Conservation (phyloP, 2,797 vertebrate species). For the Thaleichthys pacificus region DNA sequence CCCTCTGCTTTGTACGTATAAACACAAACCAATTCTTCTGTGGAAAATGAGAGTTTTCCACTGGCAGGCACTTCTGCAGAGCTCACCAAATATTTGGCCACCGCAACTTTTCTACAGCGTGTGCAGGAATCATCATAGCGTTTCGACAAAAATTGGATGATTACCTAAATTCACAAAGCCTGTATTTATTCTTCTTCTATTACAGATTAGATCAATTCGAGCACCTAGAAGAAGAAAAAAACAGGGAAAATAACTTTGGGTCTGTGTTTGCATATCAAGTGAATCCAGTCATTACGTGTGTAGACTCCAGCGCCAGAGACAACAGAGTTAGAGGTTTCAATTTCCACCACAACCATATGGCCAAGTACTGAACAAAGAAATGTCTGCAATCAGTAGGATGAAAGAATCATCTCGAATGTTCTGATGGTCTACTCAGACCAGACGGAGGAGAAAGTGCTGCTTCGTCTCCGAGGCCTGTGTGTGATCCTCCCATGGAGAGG, state of each 20-base stretch:
- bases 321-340: too few relatives aligned
- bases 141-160: not conserved
- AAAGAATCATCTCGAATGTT: too few relatives aligned
- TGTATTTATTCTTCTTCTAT: slow-evolving; percentile 1
- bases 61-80: not conserved
- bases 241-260: not conserved
- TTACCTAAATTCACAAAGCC: not conserved
- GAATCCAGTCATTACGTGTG: too few relatives aligned
- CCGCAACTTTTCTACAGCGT: not conserved
- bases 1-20: not conserved
- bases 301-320: not conserved
- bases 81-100: not conserved
- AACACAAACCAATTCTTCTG: not conserved
- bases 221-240: not conserved
- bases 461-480: too few relatives aligned
- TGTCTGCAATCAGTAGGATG: too few relatives aligned
- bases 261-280: too few relatives aligned
- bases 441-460: too few relatives aligned
- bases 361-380: too few relatives aligned
- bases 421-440: too few relatives aligned
- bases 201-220: not conserved
- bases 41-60: not conserved
- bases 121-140: not conserved
- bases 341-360: too few relatives aligned
- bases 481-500: too few relatives aligned